These are phyloP conservation scores for Metopia argyrocephala DNA, from an alignment of 2,888 invertebrate genomes.

Conservation along the genomic window DNA sequence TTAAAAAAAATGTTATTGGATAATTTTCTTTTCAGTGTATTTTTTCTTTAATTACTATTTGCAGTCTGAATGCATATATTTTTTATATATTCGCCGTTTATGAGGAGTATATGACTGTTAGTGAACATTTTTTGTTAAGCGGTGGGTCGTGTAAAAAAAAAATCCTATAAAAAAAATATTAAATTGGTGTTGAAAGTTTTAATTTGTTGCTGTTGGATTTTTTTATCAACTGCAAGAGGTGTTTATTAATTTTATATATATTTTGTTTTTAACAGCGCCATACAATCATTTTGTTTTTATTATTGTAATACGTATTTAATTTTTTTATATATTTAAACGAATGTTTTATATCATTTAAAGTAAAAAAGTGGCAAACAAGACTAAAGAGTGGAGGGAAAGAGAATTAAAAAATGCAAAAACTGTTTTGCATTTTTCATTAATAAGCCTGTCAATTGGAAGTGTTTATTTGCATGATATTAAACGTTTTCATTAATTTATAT, in stretches of 20 bases:
- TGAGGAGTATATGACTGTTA: conserved; percentile 53
- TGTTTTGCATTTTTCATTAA: conserved; percentile 63
- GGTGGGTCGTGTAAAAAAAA: conserved; percentile 50
- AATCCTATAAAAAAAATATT: conserved; percentile 21
- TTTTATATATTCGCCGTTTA: conserved; percentile 40
- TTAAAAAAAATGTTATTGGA: too few species aligned
- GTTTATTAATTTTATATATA: conserved; percentile 48
- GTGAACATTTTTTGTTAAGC: conserved; percentile 43
- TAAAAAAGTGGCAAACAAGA: background rate
- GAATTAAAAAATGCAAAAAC: background rate
- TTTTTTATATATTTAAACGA: conserved; percentile 13
- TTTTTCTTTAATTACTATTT: background rate
- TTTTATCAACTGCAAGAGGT: conserved; percentile 40
- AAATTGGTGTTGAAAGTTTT: conserved; percentile 56
- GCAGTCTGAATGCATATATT: background rate
- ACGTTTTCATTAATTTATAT: conserved; percentile 43
- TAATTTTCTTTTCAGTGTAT: conserved; percentile 21
- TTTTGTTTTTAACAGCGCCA: conserved; percentile 10
- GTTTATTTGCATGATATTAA: conserved; percentile 62
- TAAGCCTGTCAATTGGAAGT: conserved; percentile 62
- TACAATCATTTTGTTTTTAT: conserved; percentile 37
- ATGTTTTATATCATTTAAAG: background rate
- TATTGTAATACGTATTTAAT: background rate
- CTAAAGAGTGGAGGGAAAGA: background rate
- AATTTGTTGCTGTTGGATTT: conserved; percentile 48